Evolutionary conservation across 2,113 vertebrate genomes (phyloP), one percentile per base, ranked within the genome.

Genomic region (Paralichthys olivaceus): DNA sequence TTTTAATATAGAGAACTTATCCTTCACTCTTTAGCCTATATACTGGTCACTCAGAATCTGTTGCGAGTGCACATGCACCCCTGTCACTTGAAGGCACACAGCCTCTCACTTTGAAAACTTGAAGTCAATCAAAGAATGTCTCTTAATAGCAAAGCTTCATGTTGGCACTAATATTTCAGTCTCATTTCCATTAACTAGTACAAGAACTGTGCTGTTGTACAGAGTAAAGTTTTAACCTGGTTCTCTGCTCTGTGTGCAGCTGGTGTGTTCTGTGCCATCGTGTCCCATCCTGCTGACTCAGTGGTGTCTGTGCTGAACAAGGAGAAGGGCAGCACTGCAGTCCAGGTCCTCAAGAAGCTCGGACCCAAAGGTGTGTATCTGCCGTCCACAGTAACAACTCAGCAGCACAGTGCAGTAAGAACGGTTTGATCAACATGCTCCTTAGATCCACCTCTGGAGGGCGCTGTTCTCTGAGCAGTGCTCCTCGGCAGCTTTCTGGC

Each of bases 251-350:
- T 78, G 2, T 84, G 5, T 95, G 55, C 93, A 99, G 98, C 97
- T 88, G 97, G 98, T 81, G 96, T 99, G 61, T 99, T 99, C 93
- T 99, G 97, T 93, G 98, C 97, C 79, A 96, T 99, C 65, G 97
- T 99, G 83, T 99, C 98, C 62, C 98, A 98, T 86, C 97, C 97
- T 72, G 97, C 97, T 90, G 97, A 99, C 90, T 98, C 98, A 0
- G 97, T 99, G 90, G 97, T 99, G 62, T 99, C 97, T 37, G 97
- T 99, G 61, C 93, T 99, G 92, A 99, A 99, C 92, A 98, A 98
- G 91, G 97, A 99, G 91, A 96, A 91, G 55, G 97, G 97, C 84
- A 99, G 97, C 93, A 96, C 95, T 49, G 97, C 97, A 14, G 34
- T 83, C 7, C 87, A 93, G 91, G 98, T 99, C 75, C 96, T 99